Percentiles rank a stretch among this genome's conserved stretches.
phyloP scores from a whole-genome alignment of 2,113 vertebrate genomes.

The Tetrao urogallus region DNA sequence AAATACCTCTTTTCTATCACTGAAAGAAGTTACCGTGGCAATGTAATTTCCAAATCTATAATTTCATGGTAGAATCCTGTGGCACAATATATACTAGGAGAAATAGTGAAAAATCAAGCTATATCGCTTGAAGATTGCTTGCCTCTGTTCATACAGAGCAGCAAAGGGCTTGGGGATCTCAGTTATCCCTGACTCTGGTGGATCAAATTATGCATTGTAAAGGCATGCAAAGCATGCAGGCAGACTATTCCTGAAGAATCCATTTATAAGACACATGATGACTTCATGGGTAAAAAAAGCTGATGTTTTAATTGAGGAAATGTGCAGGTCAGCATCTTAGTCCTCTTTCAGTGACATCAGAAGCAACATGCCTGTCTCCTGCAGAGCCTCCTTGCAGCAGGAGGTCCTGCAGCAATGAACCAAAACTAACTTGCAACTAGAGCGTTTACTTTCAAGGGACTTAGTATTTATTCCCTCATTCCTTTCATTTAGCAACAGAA shows the following conservation, averaged over 20 bases:
- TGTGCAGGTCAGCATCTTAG: constrained; percentile 48
- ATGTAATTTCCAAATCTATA: neutral
- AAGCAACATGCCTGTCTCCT: neutral
- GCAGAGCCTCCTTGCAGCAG: neutral
- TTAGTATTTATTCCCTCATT: neutral
- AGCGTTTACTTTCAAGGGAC: constrained; percentile 16
- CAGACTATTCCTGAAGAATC: constrained; percentile 60
- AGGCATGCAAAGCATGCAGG: constrained; percentile 26
- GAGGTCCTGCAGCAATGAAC: neutral
- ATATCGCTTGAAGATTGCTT: neutral
- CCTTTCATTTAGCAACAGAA: neutral
- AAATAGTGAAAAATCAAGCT: neutral
- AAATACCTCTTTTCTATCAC: neutral
- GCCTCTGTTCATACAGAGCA: neutral
- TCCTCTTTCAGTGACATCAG: constrained; percentile 5
- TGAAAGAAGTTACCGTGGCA: neutral
- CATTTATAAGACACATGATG: constrained; percentile 53
- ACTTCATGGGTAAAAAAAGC: constrained; percentile 63
- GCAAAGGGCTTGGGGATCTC: neutral
- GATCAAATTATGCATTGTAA: constrained; percentile 49
- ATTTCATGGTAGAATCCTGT: neutral
- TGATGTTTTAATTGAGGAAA: constrained; percentile 60
- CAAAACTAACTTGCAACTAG: neutral
- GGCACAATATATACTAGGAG: neutral
- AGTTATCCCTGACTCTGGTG: neutral